Base-by-base conservation (phyloP, 2,888 invertebrate species). In the Microplitis deprimator region DNA sequence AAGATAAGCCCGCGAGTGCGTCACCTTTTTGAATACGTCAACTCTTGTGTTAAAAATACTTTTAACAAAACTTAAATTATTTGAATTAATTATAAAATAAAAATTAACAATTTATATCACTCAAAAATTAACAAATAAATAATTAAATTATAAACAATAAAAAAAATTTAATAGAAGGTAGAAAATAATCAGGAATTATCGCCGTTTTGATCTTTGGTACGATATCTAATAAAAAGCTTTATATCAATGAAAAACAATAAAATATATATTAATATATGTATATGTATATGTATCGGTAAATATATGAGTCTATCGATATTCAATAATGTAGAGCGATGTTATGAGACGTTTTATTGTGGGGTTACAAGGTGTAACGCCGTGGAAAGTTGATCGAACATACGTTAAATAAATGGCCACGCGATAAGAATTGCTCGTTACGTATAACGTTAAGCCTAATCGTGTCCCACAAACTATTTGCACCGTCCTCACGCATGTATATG, bases 191-290 rank as follows among this genome's bases (percentile, higher is more conserved):
- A 17, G 40, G 6, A 20, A 40, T 29, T 71, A 83, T 82, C 74
- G 80, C 83, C 81, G 80, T 84, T 83, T 85, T 85, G 86, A 86
- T 86, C 85, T 85, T 84, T 86, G 85, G 75, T 61, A 64, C 67
- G n/a, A 41, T 82, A 82, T 20, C 60, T 17, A 73, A 73, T 17
- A 67, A 68, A 73, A 62, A 77, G 67, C 68, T 61, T 38, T 40
- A 70, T 73, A 50, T 50, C 50, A 50, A 50, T 50, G 13, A 50
- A 50, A 50, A 50, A 50, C 50, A 50, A 50, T 50, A 50, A 50
- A 50, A 50, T 50, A 50, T 50, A 50, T 50, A 50, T 50, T 50
- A 50, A 50, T 50, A 13, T 50, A 13, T 50, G 50, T 50, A 13
- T 50, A 50, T 8, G 50, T 50, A 50, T 50, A 10, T 13, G 29